A percentile compares a stretch with the other conserved stretches of the same genome.
These are phyloP conservation scores for Notothenia coriiceps DNA, from an alignment of 2,113 vertebrate species.

Conservation along the genomic window DNA sequence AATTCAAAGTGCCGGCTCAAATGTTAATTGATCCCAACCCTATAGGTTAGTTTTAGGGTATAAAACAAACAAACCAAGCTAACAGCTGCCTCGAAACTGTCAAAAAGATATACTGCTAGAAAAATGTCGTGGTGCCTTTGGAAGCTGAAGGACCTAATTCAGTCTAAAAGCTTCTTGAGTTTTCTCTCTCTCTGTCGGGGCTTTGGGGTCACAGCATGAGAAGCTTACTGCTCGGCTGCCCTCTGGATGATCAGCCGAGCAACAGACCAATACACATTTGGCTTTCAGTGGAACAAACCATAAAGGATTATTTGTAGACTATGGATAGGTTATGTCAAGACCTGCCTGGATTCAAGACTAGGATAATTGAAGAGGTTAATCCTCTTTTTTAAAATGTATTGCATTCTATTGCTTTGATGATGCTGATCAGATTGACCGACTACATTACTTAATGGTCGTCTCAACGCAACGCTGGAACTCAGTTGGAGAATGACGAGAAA, in stretches of 20 bases:
- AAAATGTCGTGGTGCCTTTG: neutral
- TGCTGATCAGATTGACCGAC: neutral
- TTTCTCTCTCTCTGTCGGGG: neutral
- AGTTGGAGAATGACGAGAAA: neutral
- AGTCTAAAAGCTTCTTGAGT: slow-evolving; percentile 13
- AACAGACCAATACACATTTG: slow-evolving; percentile 33
- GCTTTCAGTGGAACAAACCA: slow-evolving; percentile 41
- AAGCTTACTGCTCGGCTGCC: slow-evolving; percentile 32
- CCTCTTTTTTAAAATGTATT: neutral
- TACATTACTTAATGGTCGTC: neutral
- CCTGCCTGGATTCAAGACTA: neutral
- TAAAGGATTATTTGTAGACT: slow-evolving; percentile 44
- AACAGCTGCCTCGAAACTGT: neutral
- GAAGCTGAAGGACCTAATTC: neutral
- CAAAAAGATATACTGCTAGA: neutral
- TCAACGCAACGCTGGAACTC: neutral
- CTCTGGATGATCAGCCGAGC: slow-evolving; percentile 31
- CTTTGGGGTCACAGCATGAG: slow-evolving; percentile 27
- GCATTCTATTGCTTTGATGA: neutral
- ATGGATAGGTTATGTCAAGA: neutral
- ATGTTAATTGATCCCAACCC: too few relatives aligned
- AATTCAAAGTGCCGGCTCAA: too few relatives aligned
- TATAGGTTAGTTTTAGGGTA: neutral
- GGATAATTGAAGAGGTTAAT: neutral
- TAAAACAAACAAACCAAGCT: neutral